Base-by-base conservation (phyloP, 2,797 vertebrate species). In the Garrulus glandarius region DNA sequence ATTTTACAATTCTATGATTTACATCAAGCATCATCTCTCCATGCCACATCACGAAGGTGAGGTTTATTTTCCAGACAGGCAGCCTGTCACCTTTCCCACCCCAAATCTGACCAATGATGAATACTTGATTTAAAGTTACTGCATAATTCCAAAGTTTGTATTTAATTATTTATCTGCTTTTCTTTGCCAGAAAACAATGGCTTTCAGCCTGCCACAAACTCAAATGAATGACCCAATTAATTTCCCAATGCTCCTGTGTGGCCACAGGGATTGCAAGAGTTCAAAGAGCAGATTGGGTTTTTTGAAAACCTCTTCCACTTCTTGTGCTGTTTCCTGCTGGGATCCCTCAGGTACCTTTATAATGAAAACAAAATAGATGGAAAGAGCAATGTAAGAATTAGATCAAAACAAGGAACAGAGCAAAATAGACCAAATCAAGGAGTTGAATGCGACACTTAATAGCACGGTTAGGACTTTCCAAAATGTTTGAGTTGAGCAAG, bases 161-260 rank as follows among this genome's bases (percentile, higher is more conserved):
- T 76, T 96, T 76, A 95, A 92, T 95, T 91, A 91, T 96, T 95
- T 70, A 91, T 89, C 71, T 84, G 59, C 20, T 76, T 91, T 89
- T 79, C 74, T 89, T 96, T 91, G 88, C 89, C 77, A 92, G 64
- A 43, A 82, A 87, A 56, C 17, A 8, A 70, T 85, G 71, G 84
- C 88, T 87, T 92, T 70, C 77, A 94, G 81, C 81, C 74, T 77
- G 56, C 60, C 68, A 57, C 64, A 91, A 83, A 36, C 56, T 50
- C 77, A 70, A 70, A 95, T 59, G 50, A 90, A 87, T 29, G 16
- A 76, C 60, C 36, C 56, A 87, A 83, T 92, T 93, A 64, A 91
- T 87, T 92, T 83, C 60, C 60, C 32, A 37, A 1, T 36, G 52
- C 13, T 82, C 83, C 68, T 80, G 37, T 2, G 0, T 41, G 60